Conservation (phyloP, 1,140 invertebrate species). For the Drosophila varians region DNA sequence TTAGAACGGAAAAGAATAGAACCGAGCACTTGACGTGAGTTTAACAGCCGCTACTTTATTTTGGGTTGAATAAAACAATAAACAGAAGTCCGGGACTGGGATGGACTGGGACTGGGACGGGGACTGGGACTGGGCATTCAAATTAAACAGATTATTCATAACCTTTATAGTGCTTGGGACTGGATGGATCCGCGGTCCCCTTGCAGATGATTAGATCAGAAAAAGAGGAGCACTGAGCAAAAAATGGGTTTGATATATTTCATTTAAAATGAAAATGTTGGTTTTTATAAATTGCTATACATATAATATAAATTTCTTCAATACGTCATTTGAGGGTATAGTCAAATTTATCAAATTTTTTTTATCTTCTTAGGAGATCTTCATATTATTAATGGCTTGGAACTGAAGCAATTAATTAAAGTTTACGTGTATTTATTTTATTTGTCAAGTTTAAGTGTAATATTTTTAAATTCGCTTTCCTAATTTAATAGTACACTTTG, state of each 20-base stretch:
- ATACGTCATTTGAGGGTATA: neutral
- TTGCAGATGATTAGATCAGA: conserved; percentile 76
- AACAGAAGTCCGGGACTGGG: conserved; percentile 42
- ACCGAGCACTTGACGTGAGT: conserved; percentile 59
- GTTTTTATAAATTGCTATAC: neutral
- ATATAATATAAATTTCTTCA: neutral
- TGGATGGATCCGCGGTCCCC: conserved; percentile 31
- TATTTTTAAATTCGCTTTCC: neutral
- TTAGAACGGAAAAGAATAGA: conserved; percentile 26
- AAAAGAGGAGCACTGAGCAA: conserved; percentile 34
- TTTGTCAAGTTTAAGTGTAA: neutral
- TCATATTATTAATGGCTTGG: neutral
- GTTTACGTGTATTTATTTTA: neutral
- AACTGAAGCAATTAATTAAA: neutral
- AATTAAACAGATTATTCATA: conserved; percentile 77
- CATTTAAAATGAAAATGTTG: neutral
- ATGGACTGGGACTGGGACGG: too few relatives aligned
- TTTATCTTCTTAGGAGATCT: neutral
- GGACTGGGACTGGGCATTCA: conserved; percentile 38
- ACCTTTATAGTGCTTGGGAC: conserved; percentile 56
- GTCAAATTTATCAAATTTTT: too few relatives aligned
- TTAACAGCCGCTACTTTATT: conserved; percentile 71
- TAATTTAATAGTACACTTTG: neutral
- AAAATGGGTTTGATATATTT: neutral
- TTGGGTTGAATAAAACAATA: conserved; percentile 76